Base-by-base conservation (phyloP, 2,113 vertebrate species). In the Athene noctua region DNA sequence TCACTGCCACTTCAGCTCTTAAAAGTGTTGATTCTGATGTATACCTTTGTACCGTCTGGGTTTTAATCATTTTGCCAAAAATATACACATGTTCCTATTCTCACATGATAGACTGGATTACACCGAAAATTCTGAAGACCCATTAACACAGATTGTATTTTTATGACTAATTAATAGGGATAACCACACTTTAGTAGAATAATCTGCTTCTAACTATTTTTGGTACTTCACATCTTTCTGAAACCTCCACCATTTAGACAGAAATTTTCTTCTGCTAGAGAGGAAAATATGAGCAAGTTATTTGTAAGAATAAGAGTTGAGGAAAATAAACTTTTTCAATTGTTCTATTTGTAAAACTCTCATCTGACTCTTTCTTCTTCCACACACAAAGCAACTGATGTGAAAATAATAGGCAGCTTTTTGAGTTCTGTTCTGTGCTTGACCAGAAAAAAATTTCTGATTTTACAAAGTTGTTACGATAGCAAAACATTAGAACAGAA, bases 31-130 rank as follows among this genome's bases (percentile, higher is more conserved):
- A 73, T 83, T 72, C 44, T 55, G 26, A 79, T 36, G 18, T 11
- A 62, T 20, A 74, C 2, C 25, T 72, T 73, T 5, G 2, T n/a
- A n/a, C 3, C 4, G 65, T 67, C 23, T 67, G 4, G 1, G 2
- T 75, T 89, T 61, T 73, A 83, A 72, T 36, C 10, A 19, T 13
- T 70, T 3, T 59, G 79, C 42, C 16, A 67, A 58, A 90, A 87
- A 95, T 10, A 66, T 6, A 59, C 54, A 10, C 17, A 21, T 51
- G 8, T 32, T 88, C 10, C 57, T 54, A 38, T 42, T 86, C 62
- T 80, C 55, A 51, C 26, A n/a, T 0, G 3, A 74, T 30, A 79
- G 15, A 85, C 1, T 59, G 9, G 11, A 90, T 75, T 80, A 67
- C n/a, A 68, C n/a, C 55, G 54, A 86, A 89, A 91, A 75, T 8